Conservation (phyloP, 2,888 invertebrate species). For the Ceraclea dissimilis region DNA sequence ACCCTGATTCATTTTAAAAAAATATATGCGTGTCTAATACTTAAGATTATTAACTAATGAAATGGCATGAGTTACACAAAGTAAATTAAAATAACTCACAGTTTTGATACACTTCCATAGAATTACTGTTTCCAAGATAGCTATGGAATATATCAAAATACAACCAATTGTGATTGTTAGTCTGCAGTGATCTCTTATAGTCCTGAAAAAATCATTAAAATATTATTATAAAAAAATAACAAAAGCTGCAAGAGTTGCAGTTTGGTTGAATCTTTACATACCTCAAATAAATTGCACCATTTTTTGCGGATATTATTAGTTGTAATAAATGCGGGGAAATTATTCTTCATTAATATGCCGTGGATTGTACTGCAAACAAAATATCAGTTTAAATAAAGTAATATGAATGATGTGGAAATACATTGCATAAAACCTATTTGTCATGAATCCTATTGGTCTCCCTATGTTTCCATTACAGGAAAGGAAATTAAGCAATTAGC, state of each 20-base stretch:
- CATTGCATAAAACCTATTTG: too few relatives aligned
- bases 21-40: too few relatives aligned
- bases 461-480: too few relatives aligned
- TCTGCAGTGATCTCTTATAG: constrained; percentile 41
- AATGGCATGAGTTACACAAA: too few relatives aligned
- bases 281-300: constrained; percentile 19
- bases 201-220: constrained; percentile 33
- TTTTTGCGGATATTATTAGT: constrained; percentile 19
- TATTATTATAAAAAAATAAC: neutral
- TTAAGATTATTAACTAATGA: too few relatives aligned
- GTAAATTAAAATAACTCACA: constrained; percentile 14
- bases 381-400: neutral
- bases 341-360: constrained; percentile 15
- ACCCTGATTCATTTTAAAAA: too few relatives aligned
- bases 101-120: constrained; percentile 17
- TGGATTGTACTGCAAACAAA: constrained; percentile 17
- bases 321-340: constrained; percentile 15
- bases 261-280: neutral
- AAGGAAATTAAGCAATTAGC: too few relatives aligned
- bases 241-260: too few relatives aligned
- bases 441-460: too few relatives aligned
- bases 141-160: constrained; percentile 44
- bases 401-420: too few relatives aligned
- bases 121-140: constrained; percentile 32
- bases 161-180: constrained; percentile 40